A percentile compares a stretch with the other conserved stretches of the same genome.
These are phyloP conservation scores for Aegithalos caudatus DNA, from an alignment of 2,113 vertebrate species.

Conservation along the genomic window DNA sequence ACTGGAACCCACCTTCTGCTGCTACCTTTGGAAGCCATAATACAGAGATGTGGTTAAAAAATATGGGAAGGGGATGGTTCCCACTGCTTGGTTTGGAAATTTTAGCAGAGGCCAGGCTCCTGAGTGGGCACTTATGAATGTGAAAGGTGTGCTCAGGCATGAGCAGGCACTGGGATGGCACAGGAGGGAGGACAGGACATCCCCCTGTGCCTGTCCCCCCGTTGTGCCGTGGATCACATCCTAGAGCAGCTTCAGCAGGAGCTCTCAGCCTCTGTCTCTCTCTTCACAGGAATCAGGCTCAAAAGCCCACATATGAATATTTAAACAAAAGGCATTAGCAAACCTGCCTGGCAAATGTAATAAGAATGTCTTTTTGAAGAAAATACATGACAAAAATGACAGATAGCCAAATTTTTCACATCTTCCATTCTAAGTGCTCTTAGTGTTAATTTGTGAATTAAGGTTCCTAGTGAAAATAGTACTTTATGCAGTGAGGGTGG, in stretches of 20 bases:
- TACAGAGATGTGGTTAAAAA: not conserved
- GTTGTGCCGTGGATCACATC: fast-evolving
- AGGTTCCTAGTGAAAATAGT: constrained; percentile 30
- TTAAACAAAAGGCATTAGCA: constrained; percentile 49
- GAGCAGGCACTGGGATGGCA: not conserved
- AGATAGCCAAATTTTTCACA: constrained; percentile 2
- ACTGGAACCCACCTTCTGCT: fast-evolving
- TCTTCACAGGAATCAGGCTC: not conserved
- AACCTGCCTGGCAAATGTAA: constrained; percentile 3
- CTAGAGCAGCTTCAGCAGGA: not conserved
- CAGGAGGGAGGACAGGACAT: not conserved
- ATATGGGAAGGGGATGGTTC: fast-evolving
- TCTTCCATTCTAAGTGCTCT: not conserved
- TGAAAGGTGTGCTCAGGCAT: fast-evolving
- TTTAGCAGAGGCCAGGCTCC: not conserved
- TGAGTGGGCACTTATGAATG: fast-evolving
- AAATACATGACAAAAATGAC: not conserved
- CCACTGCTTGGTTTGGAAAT: not conserved
- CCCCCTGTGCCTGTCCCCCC: fast-evolving
- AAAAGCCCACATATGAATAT: not conserved
- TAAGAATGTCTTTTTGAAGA: not conserved
- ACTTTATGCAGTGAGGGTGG: not conserved
- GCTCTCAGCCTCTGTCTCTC: not conserved
- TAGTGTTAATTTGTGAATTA: constrained; percentile 37
- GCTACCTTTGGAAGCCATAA: not conserved